Evolutionary conservation across 1,140 invertebrate species (phyloP).

Genomic region (Drosophila ercepeae): DNA sequence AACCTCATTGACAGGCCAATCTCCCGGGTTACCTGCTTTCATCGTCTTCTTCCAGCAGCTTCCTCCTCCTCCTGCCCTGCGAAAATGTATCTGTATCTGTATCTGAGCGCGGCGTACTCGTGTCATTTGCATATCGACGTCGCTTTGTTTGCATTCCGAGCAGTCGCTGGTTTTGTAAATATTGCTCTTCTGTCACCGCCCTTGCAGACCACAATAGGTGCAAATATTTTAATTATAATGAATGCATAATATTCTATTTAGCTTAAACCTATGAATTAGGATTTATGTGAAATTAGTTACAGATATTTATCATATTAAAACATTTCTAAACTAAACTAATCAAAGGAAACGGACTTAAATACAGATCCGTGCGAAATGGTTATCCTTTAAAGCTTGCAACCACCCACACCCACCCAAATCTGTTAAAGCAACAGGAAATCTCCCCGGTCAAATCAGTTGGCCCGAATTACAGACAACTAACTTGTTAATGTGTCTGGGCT

Average conservation of each 20-base stretch:
- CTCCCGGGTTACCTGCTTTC: slow-evolving; percentile 20
- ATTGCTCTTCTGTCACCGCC: slow-evolving; percentile 28
- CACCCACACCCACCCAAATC: slow-evolving; percentile 8
- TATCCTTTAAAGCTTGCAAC: slow-evolving; percentile 13
- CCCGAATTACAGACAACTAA: slow-evolving; percentile 33
- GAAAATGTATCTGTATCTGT: neutral
- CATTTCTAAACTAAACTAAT: too few species aligned
- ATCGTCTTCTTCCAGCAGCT: neutral
- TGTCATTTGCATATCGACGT: slow-evolving; percentile 60
- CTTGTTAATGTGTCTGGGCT: slow-evolving; percentile 50
- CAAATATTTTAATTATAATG: slow-evolving; percentile 11
- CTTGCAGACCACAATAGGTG: neutral
- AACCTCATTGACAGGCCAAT: slow-evolving; percentile 60
- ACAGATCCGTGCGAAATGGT: slow-evolving; percentile 9
- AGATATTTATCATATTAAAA: too few species aligned
- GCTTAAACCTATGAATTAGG: neutral
- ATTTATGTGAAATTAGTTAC: too few species aligned
- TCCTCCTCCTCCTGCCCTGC: neutral
- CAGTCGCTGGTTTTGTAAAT: slow-evolving; percentile 70
- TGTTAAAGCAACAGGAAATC: slow-evolving; percentile 44
- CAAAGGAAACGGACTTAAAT: too few species aligned
- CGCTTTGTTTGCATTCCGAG: slow-evolving; percentile 59
- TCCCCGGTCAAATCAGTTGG: slow-evolving; percentile 24
- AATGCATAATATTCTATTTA: slow-evolving; percentile 13
- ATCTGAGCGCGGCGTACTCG: slow-evolving; percentile 22